Base-by-base conservation (phyloP, 2,797 vertebrate species). In the Selene dorsalis region DNA sequence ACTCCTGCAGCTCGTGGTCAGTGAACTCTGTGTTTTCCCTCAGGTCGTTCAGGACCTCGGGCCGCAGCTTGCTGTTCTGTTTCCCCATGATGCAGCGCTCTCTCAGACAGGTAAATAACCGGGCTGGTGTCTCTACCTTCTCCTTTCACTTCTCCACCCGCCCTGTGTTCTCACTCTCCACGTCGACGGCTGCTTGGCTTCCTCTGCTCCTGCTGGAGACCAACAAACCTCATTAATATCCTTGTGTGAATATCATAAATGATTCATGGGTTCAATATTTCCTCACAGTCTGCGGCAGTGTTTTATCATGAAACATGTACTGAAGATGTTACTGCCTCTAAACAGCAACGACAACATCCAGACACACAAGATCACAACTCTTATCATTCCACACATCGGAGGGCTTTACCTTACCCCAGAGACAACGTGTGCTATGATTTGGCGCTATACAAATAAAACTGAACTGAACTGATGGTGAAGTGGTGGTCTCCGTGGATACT, bases 11-110 rank as follows among this genome's bases (percentile, higher is more conserved):
- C 92, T 96, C 95, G 14, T 95, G 91, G 90, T 96, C 95, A 0
- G 93, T 94, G 90, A 96, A 96, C 84, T 96, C 95, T 0, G 95
- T 96, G 91, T 96, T 96, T 72, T 95, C 95, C 35, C 94, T 79
- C 75, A 96, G 92, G 90, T 96, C 95, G 35, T 95, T 95, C 69
- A 96, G 92, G 53, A 95, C 93, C 91, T 96, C 95, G 0, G 95
- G 95, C 38, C 95, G 92, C 63, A 96, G 92, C 75, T 96, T 96
- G 92, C 95, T 96, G 92, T 96, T 96, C 89, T 96, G 95, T 84
- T 96, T 96, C 65, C 95, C 95, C 95, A 96, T 96, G 90, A 76
- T 60, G 24, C 73, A 8, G 57, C 60, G 3, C 66, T 69, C 57
- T 55, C 22, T 61, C 65, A 14, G 66, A 63, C 57, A 18, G 82